Base-by-base conservation (phyloP, 2,113 vertebrate species). In the Arvicanthis niloticus region DNA sequence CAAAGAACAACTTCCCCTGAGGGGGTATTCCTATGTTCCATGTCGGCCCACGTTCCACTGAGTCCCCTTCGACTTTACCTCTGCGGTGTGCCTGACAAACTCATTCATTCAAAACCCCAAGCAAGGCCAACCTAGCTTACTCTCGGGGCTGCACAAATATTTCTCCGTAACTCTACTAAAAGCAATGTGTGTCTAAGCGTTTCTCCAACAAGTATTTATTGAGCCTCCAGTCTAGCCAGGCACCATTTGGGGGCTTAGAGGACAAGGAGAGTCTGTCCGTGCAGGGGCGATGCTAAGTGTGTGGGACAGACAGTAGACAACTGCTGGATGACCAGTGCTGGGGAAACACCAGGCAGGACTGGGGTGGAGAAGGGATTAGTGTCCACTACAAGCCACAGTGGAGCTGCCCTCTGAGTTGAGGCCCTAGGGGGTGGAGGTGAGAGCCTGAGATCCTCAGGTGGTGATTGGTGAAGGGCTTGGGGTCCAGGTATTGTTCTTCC, bases 201-300 rank as follows among this genome's bases (percentile, higher is more conserved):
- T 34, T 51, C 58, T 58, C 58, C 84, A 42, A n/a, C 11, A 62
- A 62, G 13, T 62, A n/a, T 9, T 68, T 40, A 3, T 4, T 17
- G 53, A 84, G 42, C 15, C 22, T 17, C 48, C 21, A 1, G 29
- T 11, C 42, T 40, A n/a, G 45, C 37, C 22, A 21, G 72, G 60
- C 29, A 22, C 34, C 0, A 1, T 26, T 88, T 58, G 10, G 11
- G 68, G 53, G 16, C 40, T 58, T 19, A 45, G 67, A 45, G 31
- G 45, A 82, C 4, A 75, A 48, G 24, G 16, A 9, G 10, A 58
- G 45, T 1, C 6, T 13, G 15, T 5, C 73, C 80, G 37, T 58
- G n/a, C 0, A 26, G 13, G 29, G 12, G 19, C 13, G 22, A 51
- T 58, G 37, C 19, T 34, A 5, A n/a, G 1, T 8, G 1, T 1